These are phyloP conservation scores for Agrochola macilenta DNA, from an alignment of 2,888 invertebrate genomes.

Conservation along the genomic window DNA sequence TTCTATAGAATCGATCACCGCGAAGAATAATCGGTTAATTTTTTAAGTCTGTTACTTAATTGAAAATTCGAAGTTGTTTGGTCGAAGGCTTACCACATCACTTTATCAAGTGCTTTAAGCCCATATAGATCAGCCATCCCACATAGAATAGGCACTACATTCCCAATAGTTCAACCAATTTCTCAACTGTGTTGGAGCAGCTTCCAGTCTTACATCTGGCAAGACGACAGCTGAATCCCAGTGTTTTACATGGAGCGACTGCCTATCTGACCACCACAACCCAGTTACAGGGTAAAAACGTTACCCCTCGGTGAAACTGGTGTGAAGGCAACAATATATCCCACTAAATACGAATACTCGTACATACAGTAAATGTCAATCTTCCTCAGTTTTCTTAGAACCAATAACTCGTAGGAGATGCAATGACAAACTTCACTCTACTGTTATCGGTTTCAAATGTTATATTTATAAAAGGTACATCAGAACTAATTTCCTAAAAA, in stretches of 20 bases:
- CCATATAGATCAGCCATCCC: no score
- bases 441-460: not conserved
- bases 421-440: not conserved
- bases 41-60: conserved; percentile 42
- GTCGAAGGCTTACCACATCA: conserved; percentile 1
- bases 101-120: conserved; percentile 33
- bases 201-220: not conserved
- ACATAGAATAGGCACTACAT: not conserved
- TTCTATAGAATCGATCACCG: conserved; percentile 29
- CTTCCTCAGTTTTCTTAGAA: conserved; percentile 1
- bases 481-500: no score
- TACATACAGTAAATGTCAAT: conserved; percentile 1
- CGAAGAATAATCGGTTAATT: conserved; percentile 53
- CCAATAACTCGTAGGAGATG: no score
- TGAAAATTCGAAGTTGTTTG: conserved; percentile 37
- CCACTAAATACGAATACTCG: no score
- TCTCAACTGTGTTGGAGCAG: not conserved
- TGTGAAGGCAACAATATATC: conserved; percentile 2
- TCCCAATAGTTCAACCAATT: not conserved
- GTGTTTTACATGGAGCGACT: not conserved
- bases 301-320: not conserved
- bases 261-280: not conserved
- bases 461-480: no score
- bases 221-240: not conserved
- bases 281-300: not conserved